A percentile compares a stretch with the other conserved stretches of the same genome.
phyloP scores from a whole-genome alignment of 2,888 invertebrate species.

The Carpatolechia fugitivella region DNA sequence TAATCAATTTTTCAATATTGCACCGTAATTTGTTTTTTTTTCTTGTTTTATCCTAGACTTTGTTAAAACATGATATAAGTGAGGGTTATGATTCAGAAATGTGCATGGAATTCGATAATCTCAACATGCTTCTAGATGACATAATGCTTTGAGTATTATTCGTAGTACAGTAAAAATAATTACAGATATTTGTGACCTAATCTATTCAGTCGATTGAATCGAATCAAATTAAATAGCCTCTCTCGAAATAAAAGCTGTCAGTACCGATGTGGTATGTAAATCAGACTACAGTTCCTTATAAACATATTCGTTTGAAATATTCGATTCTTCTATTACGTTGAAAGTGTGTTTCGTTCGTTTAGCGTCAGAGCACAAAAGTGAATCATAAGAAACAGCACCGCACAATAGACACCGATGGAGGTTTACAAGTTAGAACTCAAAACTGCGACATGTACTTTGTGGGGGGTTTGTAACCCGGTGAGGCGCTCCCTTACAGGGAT shows the following conservation, averaged over 20 bases:
- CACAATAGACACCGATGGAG: conserved; percentile 37
- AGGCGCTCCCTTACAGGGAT: conserved; percentile 43
- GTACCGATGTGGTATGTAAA: conserved; percentile 33
- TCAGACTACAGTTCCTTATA: conserved; percentile 32
- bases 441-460: conserved; percentile 19
- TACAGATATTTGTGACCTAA: conserved; percentile 69
- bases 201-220: conserved; percentile 77
- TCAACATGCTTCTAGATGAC: conserved; percentile 38
- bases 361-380: conserved; percentile 31
- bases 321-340: conserved; percentile 31
- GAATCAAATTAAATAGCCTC: conserved; percentile 75
- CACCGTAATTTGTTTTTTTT: conserved; percentile 50
- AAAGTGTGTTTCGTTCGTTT: conserved; percentile 34
- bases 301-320: conserved; percentile 24
- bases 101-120: conserved; percentile 38
- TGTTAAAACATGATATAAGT: conserved; percentile 7
- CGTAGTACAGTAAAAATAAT: conserved; percentile 53
- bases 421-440: too few species aligned
- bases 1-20: conserved; percentile 48
- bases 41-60: conserved; percentile 20
- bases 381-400: conserved; percentile 46
- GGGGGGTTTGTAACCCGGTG: too few species aligned
- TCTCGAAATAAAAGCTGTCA: conserved; percentile 57
- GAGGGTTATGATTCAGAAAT: conserved; percentile 29
- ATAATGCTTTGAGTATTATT: conserved; percentile 61